A percentile compares a stretch with the other conserved stretches of the same genome.
Conservation (phyloP, 2,113 vertebrate genomes). For the Hemibagrus wyckioides region DNA sequence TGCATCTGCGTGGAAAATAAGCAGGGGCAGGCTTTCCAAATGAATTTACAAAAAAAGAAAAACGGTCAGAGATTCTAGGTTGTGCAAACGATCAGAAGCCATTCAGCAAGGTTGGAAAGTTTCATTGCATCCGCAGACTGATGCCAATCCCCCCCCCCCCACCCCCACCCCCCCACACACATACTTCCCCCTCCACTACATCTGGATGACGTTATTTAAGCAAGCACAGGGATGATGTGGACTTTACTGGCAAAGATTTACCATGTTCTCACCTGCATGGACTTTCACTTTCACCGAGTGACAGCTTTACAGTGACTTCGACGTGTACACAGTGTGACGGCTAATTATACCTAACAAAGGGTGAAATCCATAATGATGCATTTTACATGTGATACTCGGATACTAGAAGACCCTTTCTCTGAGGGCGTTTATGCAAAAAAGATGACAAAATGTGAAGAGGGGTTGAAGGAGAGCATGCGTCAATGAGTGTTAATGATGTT, state of each 20-base stretch:
- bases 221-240: neutral
- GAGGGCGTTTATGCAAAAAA: neutral
- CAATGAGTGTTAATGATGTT: constrained; percentile 23
- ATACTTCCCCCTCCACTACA: neutral
- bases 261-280: constrained; percentile 36
- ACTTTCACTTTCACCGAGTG: constrained; percentile 41
- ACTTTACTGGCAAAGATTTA: constrained; percentile 29
- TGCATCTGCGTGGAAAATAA: neutral
- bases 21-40: neutral
- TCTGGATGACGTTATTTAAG: neutral
- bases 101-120: neutral
- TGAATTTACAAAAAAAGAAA: neutral
- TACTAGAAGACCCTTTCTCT: neutral
- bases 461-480: constrained; percentile 12
- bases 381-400: neutral
- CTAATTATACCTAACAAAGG: neutral
- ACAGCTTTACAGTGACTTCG: neutral
- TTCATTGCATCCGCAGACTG: neutral
- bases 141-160: neutral
- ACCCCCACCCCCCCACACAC: neutral
- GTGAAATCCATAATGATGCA: neutral
- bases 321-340: constrained; percentile 34
- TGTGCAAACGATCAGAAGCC: neutral
- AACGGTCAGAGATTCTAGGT: no score
- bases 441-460: no score